These are phyloP conservation scores for Centropristis striata DNA, from an alignment of 2,113 vertebrate genomes.

Conservation along the genomic window DNA sequence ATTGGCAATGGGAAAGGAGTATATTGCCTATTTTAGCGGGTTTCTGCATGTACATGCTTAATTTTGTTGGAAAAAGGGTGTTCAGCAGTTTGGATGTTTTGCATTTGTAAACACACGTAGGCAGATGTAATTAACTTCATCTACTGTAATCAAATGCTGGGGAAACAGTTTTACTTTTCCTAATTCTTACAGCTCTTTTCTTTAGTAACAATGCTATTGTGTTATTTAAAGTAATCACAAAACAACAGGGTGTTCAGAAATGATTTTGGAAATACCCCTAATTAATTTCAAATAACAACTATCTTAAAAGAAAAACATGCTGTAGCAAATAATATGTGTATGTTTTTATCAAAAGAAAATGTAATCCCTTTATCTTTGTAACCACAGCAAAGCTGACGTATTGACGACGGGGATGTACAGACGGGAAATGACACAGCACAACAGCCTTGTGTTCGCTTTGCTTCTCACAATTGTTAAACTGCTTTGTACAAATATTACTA, in stretches of 20 bases:
- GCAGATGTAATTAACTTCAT: background rate
- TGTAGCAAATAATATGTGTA: background rate
- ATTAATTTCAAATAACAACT: background rate
- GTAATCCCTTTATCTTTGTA: conserved; percentile 2
- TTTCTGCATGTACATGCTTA: too few species aligned
- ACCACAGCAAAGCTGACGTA: background rate
- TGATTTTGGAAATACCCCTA: background rate
- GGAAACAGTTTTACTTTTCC: background rate
- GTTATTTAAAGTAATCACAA: background rate
- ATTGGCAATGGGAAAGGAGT: too few species aligned
- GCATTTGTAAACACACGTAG: background rate
- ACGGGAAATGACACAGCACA: conserved; percentile 59
- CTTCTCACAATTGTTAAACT: conserved; percentile 24
- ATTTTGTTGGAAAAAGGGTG: background rate
- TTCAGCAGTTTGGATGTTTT: background rate
- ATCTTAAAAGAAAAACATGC: background rate
- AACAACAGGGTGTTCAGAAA: background rate
- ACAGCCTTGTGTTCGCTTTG: background rate
- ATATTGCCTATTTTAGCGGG: too few species aligned
- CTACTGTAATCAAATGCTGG: background rate
- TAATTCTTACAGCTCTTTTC: background rate
- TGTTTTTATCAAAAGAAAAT: background rate
- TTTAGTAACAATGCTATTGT: background rate
- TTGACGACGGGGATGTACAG: conserved; percentile 34
- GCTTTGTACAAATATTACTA: background rate